These are phyloP conservation scores for Passer montanus DNA, from an alignment of 2,113 vertebrate species.

Conservation along the genomic window DNA sequence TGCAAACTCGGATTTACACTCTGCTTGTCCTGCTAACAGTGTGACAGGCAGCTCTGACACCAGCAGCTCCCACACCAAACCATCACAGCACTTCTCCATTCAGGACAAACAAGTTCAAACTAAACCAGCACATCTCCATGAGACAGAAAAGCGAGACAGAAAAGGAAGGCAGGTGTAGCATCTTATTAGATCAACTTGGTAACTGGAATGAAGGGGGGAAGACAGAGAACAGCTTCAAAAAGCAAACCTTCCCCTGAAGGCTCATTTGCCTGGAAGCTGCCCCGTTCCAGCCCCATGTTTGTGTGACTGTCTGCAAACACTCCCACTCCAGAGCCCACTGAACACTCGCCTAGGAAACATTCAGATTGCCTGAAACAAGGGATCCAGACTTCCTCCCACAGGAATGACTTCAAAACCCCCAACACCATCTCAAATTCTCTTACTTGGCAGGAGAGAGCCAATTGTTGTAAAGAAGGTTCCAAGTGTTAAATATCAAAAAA, in stretches of 20 bases:
- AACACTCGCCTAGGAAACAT: not conserved
- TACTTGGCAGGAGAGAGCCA: not conserved
- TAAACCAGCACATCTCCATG: not conserved
- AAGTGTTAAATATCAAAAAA: not conserved
- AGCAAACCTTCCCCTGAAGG: not conserved
- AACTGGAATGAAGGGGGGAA: not conserved
- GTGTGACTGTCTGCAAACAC: too few relatives aligned
- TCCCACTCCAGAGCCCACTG: too few relatives aligned
- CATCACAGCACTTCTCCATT: not conserved
- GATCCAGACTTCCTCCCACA: not conserved
- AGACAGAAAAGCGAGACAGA: too few relatives aligned
- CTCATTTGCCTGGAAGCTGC: not conserved
- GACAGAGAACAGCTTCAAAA: not conserved
- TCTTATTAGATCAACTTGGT: not conserved
- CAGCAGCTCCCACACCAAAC: not conserved
- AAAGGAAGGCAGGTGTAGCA: not conserved
- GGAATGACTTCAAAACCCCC: not conserved
- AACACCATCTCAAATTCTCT: not conserved
- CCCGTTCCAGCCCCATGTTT: accelerated
- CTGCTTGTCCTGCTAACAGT: not conserved
- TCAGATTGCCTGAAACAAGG: not conserved
- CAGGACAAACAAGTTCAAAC: not conserved
- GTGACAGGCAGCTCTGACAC: not conserved
- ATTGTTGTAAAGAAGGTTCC: not conserved
- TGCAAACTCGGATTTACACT: not conserved